Evolutionary conservation across 2,113 vertebrate species (phyloP).

Genomic region (Neoarius graeffei): DNA sequence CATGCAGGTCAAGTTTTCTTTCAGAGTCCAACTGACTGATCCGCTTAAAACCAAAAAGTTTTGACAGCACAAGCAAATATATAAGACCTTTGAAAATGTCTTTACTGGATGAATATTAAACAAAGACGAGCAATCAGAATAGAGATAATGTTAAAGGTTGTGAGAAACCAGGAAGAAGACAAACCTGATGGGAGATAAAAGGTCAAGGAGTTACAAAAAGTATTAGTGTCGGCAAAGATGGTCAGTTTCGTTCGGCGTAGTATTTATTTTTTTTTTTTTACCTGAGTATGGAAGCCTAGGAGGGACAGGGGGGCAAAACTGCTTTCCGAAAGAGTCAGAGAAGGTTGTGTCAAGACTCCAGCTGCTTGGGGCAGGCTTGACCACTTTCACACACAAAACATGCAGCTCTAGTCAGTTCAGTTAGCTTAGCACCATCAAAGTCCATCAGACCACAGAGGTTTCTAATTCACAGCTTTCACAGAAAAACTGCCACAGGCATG

Average conservation of each 20-base stretch:
- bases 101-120: conserved; percentile 8
- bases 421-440: conserved; percentile 14
- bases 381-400: conserved; percentile 79
- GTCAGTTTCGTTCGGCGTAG: conserved; percentile 3
- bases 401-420: conserved; percentile 56
- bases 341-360: conserved; percentile 91
- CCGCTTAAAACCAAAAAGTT: conserved; percentile 21
- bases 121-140: neutral
- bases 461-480: conserved; percentile 13
- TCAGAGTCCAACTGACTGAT: conserved; percentile 27
- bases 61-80: neutral
- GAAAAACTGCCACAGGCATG: conserved; percentile 14
- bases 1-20: conserved; percentile 28
- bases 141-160: conserved; percentile 22
- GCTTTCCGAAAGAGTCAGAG: conserved; percentile 85
- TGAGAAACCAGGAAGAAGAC: neutral
- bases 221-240: conserved; percentile 58
- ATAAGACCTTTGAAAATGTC: neutral
- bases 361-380: conserved; percentile 89
- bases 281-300: conserved; percentile 91
- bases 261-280: conserved; percentile 63
- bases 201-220: conserved; percentile 54
- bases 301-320: conserved; percentile 89
- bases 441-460: neutral
- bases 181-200: conserved; percentile 34